Percentiles rank a stretch among this genome's conserved stretches.
These are phyloP conservation scores for Paguma larvata DNA, from an alignment of 2,797 vertebrate species.

Conservation along the genomic window DNA sequence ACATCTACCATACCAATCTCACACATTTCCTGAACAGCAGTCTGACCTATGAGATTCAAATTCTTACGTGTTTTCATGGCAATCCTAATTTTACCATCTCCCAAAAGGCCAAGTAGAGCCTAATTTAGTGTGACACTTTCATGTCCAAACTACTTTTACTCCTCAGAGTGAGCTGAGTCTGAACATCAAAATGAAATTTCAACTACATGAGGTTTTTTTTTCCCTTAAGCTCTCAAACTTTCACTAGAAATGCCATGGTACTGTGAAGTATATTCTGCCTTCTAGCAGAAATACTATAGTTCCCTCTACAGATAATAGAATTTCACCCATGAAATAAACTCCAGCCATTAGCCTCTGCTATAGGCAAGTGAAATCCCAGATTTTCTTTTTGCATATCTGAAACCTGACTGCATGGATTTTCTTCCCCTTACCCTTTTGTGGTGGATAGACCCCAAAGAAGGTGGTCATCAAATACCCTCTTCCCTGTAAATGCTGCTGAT, in stretches of 20 bases:
- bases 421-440: not conserved
- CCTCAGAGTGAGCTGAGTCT: constrained; percentile 41
- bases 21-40: not conserved
- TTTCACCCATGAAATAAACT: not conserved
- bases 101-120: constrained; percentile 28
- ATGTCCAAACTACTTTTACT: constrained; percentile 64
- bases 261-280: not conserved
- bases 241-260: constrained; percentile 37
- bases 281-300: not conserved
- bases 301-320: not conserved
- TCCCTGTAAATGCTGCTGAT: not conserved
- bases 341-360: not conserved
- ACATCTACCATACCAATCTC: not conserved
- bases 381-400: not conserved
- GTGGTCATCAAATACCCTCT: not conserved
- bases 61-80: constrained; percentile 10
- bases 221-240: constrained; percentile 25
- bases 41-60: not conserved
- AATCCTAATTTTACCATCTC: constrained; percentile 61
- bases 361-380: not conserved
- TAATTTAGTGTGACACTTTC: constrained; percentile 71
- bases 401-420: not conserved
- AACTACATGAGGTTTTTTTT: constrained; percentile 10
- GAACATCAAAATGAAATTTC: constrained; percentile 79
- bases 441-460: not conserved